These are phyloP conservation scores for Columba guinea DNA, from an alignment of 2,797 vertebrate species.

Conservation along the genomic window DNA sequence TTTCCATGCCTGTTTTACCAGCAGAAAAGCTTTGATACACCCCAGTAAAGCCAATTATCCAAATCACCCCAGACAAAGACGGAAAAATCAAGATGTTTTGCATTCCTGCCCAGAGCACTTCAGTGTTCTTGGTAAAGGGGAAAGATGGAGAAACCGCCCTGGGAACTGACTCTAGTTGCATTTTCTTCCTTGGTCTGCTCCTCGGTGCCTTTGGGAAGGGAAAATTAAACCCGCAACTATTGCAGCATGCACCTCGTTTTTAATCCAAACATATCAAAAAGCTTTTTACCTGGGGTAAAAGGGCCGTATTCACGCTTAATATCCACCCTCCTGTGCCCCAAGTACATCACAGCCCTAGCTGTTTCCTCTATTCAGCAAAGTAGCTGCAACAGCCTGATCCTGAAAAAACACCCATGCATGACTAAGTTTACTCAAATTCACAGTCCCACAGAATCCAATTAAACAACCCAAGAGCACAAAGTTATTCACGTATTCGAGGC, in stretches of 20 bases:
- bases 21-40: background rate
- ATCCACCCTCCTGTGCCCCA: background rate
- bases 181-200: background rate
- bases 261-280: background rate
- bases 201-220: background rate
- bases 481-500: background rate
- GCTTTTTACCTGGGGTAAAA: background rate
- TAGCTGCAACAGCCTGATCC: background rate
- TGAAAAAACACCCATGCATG: background rate
- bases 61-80: background rate
- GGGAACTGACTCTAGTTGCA: accelerated
- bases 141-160: too few species aligned
- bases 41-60: background rate
- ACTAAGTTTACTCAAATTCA: background rate
- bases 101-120: background rate
- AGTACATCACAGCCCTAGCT: accelerated
- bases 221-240: background rate
- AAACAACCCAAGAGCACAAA: background rate
- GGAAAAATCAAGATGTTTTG: background rate
- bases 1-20: background rate
- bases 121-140: background rate
- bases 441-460: conserved; percentile 48
- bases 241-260: background rate
- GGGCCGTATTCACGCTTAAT: accelerated
- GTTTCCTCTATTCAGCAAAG: background rate